Evolutionary conservation across 2,888 invertebrate species (phyloP).

Genomic region (Theodoxus fluviatilis): DNA sequence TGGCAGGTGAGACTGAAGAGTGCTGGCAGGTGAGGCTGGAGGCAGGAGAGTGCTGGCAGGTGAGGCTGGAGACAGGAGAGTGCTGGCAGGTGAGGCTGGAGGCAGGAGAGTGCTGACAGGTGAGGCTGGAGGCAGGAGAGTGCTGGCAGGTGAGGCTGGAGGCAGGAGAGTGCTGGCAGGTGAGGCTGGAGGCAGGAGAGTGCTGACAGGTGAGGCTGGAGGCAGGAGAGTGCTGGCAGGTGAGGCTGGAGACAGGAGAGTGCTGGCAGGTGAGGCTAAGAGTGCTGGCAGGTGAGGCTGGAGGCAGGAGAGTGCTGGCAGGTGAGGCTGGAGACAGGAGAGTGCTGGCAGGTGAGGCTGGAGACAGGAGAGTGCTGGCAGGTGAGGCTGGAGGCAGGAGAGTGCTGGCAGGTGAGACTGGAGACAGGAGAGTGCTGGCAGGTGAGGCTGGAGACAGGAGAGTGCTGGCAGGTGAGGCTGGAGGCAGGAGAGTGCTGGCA

Average conservation of each 20-base stretch:
- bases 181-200: slow-evolving; percentile 78
- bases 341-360: too few relatives aligned
- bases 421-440: slow-evolving; percentile 76
- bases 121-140: slow-evolving; percentile 78
- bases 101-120: too few relatives aligned
- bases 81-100: slow-evolving; percentile 68
- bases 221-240: too few relatives aligned
- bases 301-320: slow-evolving; percentile 76
- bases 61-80: slow-evolving; percentile 74
- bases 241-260: slow-evolving; percentile 78
- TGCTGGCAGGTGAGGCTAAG: slow-evolving; percentile 68
- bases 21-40: too few relatives aligned
- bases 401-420: too few relatives aligned
- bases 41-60: slow-evolving; percentile 76
- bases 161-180: too few relatives aligned
- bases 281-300: too few relatives aligned
- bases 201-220: slow-evolving; percentile 68
- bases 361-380: slow-evolving; percentile 76
- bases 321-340: slow-evolving; percentile 46
- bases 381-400: slow-evolving; percentile 46
- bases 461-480: too few relatives aligned
- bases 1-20: slow-evolving; percentile 66
- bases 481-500: slow-evolving; percentile 76
- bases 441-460: slow-evolving; percentile 46
- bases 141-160: slow-evolving; percentile 68